Evolutionary conservation across 2,888 invertebrate genomes (phyloP), one percentile per base, ranked within the genome.

Genomic region (Andrena bicolor): DNA sequence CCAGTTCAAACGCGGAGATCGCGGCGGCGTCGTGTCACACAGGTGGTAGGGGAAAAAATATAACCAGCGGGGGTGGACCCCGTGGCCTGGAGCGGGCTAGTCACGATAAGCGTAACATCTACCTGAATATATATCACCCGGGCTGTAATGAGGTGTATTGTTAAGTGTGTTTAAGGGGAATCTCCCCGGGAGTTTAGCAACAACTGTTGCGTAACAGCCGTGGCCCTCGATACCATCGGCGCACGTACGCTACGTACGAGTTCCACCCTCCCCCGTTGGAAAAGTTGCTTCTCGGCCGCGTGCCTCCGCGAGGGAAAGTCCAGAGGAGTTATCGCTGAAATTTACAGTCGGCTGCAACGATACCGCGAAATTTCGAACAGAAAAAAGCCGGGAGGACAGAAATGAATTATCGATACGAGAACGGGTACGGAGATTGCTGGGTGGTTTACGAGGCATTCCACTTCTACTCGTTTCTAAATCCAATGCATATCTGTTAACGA

Each of bases 31-130:
- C 71, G 56, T 56, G 61, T 66, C 77, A 53, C 58, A 58, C n/a
- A 8, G 28, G 20, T 41, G 41, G 41, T 41, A n/a, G 1, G n/a
- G 51, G 7, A 13, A 35, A 85, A 85, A 77, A 80, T 28, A 65
- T 70, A 58, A 7, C 30, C 35, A 64, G 16, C 41, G 71, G 10
- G 56, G 10, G 30, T 13, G 65, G 51, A 23, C n/a, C 28, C 35
- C 2, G n/a, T 13, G 53, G 20, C 56, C 10, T 23, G 26, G 60
- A 13, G 51, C 26, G 10, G 71, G 75, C 76, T 71, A 85, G 81
- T 85, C 83, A 63, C 72, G 84, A 87, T 87, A 87, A 87, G 76
- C 30, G 68, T 7, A 10, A 8, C 68, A 35, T 77, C 80, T 70
- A 77, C 80, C 75, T 86, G 72, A 73, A 84, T 82, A 74, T 85